A percentile compares a stretch with the other conserved stretches of the same genome.
These are phyloP conservation scores for Calidris pygmaea DNA, from an alignment of 2,113 vertebrate genomes.

Conservation along the genomic window DNA sequence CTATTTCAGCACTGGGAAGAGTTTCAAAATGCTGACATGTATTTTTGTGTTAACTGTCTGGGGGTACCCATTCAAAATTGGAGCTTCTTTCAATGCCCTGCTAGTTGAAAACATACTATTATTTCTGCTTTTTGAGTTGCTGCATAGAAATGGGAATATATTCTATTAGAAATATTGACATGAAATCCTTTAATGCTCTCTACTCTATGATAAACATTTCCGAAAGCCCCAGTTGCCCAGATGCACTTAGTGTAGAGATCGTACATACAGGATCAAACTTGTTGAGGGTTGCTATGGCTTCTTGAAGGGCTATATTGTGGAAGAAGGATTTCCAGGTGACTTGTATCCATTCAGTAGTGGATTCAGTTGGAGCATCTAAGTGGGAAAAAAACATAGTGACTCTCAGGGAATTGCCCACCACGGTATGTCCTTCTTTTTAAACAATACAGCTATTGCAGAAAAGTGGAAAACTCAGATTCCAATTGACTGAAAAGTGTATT, in stretches of 20 bases:
- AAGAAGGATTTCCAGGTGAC: neutral
- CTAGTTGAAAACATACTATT: neutral
- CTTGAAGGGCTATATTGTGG: neutral
- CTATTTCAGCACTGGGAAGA: neutral
- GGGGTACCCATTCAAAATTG: neutral
- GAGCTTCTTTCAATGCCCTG: neutral
- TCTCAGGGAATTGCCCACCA: neutral
- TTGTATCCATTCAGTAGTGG: neutral
- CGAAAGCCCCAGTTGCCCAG: neutral
- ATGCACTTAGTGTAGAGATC: neutral
- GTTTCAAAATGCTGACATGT: neutral
- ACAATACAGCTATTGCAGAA: neutral
- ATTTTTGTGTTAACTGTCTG: neutral
- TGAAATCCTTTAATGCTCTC: neutral
- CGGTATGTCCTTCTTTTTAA: neutral
- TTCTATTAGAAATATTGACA: neutral
- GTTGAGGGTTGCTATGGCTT: neutral
- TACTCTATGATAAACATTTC: neutral
- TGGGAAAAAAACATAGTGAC: neutral
- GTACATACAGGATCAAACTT: constrained; percentile 3
- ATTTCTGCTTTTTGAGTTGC: neutral
- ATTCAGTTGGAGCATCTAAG: neutral
- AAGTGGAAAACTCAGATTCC: neutral
- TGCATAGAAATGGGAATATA: neutral
- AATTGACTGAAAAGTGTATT: neutral